Evolutionary conservation across 2,797 vertebrate genomes (phyloP).

Genomic region (Bovichtus variegatus): DNA sequence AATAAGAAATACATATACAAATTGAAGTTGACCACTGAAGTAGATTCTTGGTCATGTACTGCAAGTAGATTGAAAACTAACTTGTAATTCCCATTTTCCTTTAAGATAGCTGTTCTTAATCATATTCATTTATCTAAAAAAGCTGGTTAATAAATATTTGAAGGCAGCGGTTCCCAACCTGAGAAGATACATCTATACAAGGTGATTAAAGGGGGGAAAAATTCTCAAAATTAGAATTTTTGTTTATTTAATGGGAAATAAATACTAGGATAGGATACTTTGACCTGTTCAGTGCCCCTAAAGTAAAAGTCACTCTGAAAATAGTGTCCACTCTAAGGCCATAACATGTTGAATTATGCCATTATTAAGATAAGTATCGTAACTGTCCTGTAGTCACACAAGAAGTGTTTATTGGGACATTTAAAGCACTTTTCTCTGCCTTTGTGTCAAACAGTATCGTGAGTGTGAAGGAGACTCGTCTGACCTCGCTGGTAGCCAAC

Average conservation of each 20-base stretch:
- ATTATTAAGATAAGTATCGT: no score
- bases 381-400: neutral
- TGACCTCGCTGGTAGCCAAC: conserved; percentile 91
- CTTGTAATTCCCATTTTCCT: neutral
- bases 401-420: neutral
- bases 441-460: conserved; percentile 86
- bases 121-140: neutral
- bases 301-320: neutral
- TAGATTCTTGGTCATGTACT: neutral
- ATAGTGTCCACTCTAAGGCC: neutral
- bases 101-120: neutral
- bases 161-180: no score
- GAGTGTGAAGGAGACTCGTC: conserved; percentile 92
- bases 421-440: neutral
- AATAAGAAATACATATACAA: neutral
- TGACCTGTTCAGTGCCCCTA: neutral
- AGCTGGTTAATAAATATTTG: no score
- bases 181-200: no score
- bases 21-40: neutral
- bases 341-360: no score
- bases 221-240: no score
- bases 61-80: neutral
- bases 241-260: no score
- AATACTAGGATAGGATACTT: no score
- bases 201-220: neutral